A percentile compares a stretch with the other conserved stretches of the same genome.
phyloP scores from a whole-genome alignment of 2,888 invertebrate species.

The Invenusta paracnida region DNA sequence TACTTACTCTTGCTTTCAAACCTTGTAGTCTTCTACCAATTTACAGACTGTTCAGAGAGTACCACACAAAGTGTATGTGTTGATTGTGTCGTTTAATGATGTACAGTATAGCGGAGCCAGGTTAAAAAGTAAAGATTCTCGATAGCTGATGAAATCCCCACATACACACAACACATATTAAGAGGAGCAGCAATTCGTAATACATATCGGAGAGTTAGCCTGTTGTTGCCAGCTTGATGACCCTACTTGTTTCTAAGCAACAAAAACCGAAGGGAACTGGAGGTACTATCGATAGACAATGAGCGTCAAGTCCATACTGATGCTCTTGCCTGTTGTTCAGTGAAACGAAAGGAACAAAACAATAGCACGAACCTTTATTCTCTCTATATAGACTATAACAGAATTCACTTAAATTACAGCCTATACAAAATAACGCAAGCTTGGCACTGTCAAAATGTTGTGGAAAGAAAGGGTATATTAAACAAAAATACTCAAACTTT shows the following conservation, averaged over 20 bases:
- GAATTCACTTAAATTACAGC: too few relatives aligned
- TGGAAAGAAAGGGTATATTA: too few relatives aligned
- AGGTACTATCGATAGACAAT: slow-evolving; percentile 11
- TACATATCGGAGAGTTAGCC: not conserved
- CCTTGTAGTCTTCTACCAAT: not conserved
- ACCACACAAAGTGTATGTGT: too few relatives aligned
- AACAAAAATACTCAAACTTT: not conserved
- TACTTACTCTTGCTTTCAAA: not conserved
- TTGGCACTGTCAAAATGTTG: too few relatives aligned
- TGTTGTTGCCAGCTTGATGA: not conserved
- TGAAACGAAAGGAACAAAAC: slow-evolving; percentile 16
- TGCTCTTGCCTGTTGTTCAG: slow-evolving; percentile 2
- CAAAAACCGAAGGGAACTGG: slow-evolving; percentile 17
- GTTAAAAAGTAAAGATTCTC: not conserved
- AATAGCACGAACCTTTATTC: not conserved
- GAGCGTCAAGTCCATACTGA: not conserved
- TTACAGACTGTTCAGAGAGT: not conserved
- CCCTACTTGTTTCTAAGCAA: slow-evolving; percentile 1
- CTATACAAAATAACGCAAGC: too few relatives aligned
- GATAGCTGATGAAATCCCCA: slow-evolving; percentile 4
- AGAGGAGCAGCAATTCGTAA: not conserved
- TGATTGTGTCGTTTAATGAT: too few relatives aligned
- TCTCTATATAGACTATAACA: too few relatives aligned
- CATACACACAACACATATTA: too few relatives aligned
- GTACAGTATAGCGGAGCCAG: slow-evolving; percentile 5